Conservation (phyloP, 2,113 vertebrate species). For the Festucalex cinctus region DNA sequence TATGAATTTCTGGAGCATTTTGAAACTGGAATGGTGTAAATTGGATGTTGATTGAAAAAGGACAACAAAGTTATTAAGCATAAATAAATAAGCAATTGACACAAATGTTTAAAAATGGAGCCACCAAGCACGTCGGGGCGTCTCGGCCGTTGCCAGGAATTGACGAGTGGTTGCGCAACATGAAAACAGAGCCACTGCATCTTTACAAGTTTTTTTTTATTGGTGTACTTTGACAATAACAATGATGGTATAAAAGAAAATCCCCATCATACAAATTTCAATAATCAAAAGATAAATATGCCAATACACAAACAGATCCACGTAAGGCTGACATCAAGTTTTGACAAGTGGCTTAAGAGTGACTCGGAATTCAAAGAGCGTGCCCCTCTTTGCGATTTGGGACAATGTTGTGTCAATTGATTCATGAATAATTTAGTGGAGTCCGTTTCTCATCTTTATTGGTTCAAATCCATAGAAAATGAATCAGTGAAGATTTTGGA, state of each 20-base stretch:
- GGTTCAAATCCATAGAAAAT: conserved; percentile 54
- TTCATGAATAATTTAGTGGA: conserved; percentile 19
- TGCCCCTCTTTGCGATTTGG: conserved; percentile 59
- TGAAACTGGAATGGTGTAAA: too few relatives aligned
- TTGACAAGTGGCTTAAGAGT: conserved; percentile 69
- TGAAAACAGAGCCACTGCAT: conserved; percentile 8
- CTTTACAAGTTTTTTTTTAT: conserved; percentile 69
- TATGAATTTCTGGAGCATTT: too few relatives aligned
- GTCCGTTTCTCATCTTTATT: conserved; percentile 20
- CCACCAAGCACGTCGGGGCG: conserved; percentile 1
- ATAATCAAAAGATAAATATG: conserved; percentile 73
- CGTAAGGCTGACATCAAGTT: conserved; percentile 73
- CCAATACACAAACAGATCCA: conserved; percentile 69
- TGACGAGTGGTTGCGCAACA: background rate
- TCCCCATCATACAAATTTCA: conserved; percentile 74
- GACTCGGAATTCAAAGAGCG: conserved; percentile 69
- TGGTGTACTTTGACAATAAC: conserved; percentile 72
- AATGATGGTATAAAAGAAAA: conserved; percentile 74
- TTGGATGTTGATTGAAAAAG: too few relatives aligned
- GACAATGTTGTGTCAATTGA: conserved; percentile 46
- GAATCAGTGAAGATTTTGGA: conserved; percentile 44
- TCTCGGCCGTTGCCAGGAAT: background rate
- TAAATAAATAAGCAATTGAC: too few relatives aligned
- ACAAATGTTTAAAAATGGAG: conserved; percentile 1
- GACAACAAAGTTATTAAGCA: too few relatives aligned